Percentiles rank a stretch among this genome's conserved stretches.
phyloP scores from a whole-genome alignment of 2,113 vertebrate species.

The Motacilla tschutschensis region DNA sequence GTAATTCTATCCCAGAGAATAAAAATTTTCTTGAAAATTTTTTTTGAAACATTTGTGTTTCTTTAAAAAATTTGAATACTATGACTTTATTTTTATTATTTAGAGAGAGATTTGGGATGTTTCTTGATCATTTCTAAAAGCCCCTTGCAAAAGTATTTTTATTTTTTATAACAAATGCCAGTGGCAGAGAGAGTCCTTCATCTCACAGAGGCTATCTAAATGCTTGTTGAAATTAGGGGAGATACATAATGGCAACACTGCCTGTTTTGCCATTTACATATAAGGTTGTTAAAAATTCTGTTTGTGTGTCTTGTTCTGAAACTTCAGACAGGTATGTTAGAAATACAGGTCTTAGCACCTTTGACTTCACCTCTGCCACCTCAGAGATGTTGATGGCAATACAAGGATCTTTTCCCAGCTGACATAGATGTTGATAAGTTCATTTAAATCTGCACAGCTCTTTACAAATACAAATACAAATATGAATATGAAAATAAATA shows the following conservation, averaged over 20 bases:
- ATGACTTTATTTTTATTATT: background rate
- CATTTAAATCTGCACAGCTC: background rate
- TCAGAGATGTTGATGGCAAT: background rate
- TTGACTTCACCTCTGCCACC: background rate
- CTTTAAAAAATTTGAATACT: background rate
- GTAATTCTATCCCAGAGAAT: background rate
- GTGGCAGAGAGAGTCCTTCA: background rate
- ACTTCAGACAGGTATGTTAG: background rate
- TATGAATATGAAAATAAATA: background rate
- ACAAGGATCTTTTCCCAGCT: background rate
- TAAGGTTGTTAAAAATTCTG: background rate
- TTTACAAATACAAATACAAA: too few relatives aligned
- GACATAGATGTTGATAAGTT: background rate
- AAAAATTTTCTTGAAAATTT: background rate
- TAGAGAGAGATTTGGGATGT: background rate
- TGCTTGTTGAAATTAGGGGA: background rate
- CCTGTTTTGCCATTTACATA: background rate
- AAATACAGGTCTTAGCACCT: background rate
- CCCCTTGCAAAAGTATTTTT: background rate
- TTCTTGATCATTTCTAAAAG: background rate
- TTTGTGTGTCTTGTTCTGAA: background rate
- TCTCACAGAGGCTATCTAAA: background rate
- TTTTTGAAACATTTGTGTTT: background rate
- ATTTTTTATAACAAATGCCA: background rate
- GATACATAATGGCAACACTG: background rate